Base-by-base conservation (phyloP, 2,888 invertebrate species). In the Sialis fuliginosa region DNA sequence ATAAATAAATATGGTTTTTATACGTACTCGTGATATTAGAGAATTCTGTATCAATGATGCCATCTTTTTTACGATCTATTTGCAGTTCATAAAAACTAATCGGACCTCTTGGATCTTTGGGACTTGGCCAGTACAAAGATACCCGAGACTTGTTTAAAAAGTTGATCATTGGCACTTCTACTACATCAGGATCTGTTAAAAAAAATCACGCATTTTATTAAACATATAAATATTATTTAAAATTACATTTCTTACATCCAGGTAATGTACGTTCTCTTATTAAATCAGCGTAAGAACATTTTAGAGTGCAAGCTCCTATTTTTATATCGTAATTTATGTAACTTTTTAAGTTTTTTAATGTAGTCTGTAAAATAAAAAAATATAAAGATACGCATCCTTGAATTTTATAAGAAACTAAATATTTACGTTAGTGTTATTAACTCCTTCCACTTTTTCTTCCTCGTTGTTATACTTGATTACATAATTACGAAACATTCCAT, bases 401-500 rank as follows among this genome's bases (percentile, higher is more conserved):
- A 33, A 32, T 42, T 30, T 33, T 33, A 35, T 22, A 22, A 22
- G 22, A 22, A 22, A 2, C 32, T 22, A 10, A 8, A 5, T n/a
- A 47, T 48, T 10, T 48, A 51, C 56, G 56, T 44, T 41, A 56
- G 55, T 48, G 22, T 13, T 43, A 46, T 39, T 42, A 33, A 33
- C 33, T 12, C 22, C 22, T 41, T 12, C 22, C 9, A 33, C 22
- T 45, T 12, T 30, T 45, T 10, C 8, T 40, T 33, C 33, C 2
- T 37, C 13, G 7, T 44, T 41, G 49, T 66, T 68, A 59, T 72
- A 72, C 51, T 71, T 68, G 48, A 87, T 68, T 6, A 71, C 66
- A 62, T 86, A 89, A 54, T 74, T 72, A 33, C 72, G 71, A 46
- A 89, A 69, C 13, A 76, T 67, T 1, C 91, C 90, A 66, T 91